Percentiles rank a stretch among this genome's conserved stretches.
Conservation (phyloP, 2,113 vertebrate species). For the Menidia beryllina region DNA sequence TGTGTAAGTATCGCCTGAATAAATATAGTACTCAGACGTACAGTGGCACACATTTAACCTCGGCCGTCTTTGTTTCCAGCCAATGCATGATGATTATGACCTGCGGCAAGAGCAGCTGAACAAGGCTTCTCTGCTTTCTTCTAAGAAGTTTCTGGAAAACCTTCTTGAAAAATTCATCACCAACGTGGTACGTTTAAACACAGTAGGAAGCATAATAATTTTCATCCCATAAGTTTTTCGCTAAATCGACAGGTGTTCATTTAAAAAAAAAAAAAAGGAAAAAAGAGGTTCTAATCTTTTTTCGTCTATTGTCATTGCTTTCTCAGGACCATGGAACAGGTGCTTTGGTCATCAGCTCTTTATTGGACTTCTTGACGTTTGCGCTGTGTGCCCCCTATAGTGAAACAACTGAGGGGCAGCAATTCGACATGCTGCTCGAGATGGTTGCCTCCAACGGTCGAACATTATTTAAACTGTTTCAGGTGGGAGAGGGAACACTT, state of each 20-base stretch:
- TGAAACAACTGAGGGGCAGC: slow-evolving; percentile 98
- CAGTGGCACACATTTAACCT: not conserved
- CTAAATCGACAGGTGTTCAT: too few species aligned
- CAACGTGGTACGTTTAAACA: slow-evolving; percentile 96
- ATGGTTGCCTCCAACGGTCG: slow-evolving; percentile 97
- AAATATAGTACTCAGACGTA: not conserved
- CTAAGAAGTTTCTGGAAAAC: slow-evolving; percentile 99
- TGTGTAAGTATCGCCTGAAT: slow-evolving; percentile 89
- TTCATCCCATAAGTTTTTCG: too few species aligned
- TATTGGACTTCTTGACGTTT: slow-evolving; percentile 99
- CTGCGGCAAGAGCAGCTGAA: slow-evolving; percentile 98
- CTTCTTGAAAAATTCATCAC: slow-evolving; percentile 98
- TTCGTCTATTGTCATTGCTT: not conserved
- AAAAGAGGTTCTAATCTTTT: not conserved
- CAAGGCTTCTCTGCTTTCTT: slow-evolving; percentile 98
- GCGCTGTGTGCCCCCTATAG: slow-evolving; percentile 99
- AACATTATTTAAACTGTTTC: slow-evolving; percentile 97
- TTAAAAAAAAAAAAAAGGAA: too few species aligned
- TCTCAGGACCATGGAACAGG: slow-evolving; percentile 94
- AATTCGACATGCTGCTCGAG: slow-evolving; percentile 98
- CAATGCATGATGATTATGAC: slow-evolving; percentile 99
- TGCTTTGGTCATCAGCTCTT: slow-evolving; percentile 97
- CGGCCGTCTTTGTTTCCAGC: slow-evolving; percentile 77
- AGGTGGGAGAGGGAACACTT: slow-evolving; percentile 79
- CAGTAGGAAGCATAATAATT: too few species aligned